Evolutionary conservation across 2,113 vertebrate species (phyloP).

Genomic region (Petaurus breviceps): DNA sequence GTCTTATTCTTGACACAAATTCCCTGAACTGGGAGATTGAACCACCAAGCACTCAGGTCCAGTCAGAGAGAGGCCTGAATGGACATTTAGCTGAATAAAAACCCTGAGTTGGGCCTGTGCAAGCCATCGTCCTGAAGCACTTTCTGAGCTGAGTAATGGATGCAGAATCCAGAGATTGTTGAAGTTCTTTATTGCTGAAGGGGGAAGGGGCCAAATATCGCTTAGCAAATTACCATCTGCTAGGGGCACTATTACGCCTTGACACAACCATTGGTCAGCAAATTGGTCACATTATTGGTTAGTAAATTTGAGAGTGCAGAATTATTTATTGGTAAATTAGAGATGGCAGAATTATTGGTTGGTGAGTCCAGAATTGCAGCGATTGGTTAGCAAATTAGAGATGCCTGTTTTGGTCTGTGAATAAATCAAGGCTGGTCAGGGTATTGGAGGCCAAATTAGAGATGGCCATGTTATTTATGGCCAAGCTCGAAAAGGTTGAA

Average conservation of each 20-base stretch:
- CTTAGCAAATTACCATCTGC: constrained; percentile 85
- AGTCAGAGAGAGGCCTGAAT: constrained; percentile 15
- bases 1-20: background rate
- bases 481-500: constrained; percentile 69
- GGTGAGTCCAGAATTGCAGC: constrained; percentile 83
- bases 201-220: constrained; percentile 80
- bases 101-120: constrained; percentile 41
- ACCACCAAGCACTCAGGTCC: background rate
- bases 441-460: constrained; percentile 85
- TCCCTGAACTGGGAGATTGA: constrained; percentile 23
- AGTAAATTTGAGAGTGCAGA: constrained; percentile 87
- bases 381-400: constrained; percentile 87
- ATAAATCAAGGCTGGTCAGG: constrained; percentile 84
- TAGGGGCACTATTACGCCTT: constrained; percentile 83
- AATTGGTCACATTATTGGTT: constrained; percentile 87
- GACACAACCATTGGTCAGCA: constrained; percentile 87
- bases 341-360: constrained; percentile 90
- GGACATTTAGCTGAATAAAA: background rate
- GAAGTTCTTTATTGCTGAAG: constrained; percentile 80
- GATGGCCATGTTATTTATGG: constrained; percentile 83
- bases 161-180: constrained; percentile 75
- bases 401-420: constrained; percentile 83
- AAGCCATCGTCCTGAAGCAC: background rate
- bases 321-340: constrained; percentile 90
- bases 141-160: constrained; percentile 66